Percentiles rank a stretch among this genome's conserved stretches.
Conservation (phyloP, 2,113 vertebrate species). For the Arizona elegans region DNA sequence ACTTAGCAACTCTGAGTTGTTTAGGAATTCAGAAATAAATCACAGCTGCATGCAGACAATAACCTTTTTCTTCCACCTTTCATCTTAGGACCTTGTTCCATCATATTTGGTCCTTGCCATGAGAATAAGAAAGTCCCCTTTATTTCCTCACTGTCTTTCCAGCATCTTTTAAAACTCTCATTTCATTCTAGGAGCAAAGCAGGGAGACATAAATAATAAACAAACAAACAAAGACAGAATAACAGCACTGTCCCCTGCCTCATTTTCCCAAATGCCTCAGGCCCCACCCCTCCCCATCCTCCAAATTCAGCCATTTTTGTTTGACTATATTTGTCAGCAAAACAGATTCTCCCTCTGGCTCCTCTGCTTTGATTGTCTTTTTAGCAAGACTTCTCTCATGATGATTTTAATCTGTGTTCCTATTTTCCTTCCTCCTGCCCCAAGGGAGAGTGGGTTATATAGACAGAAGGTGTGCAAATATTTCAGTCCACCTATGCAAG, state of each 20-base stretch:
- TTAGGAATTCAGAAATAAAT: background rate
- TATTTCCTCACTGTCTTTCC: background rate
- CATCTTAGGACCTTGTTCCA: background rate
- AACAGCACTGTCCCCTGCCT: background rate
- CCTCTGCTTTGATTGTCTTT: constrained; percentile 21
- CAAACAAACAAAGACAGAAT: background rate
- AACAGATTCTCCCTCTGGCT: constrained; percentile 19
- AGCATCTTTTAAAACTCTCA: background rate
- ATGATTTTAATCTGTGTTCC: constrained; percentile 16
- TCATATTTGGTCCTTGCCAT: background rate
- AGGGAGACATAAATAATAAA: background rate
- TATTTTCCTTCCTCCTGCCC: background rate
- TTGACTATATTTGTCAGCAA: constrained; percentile 1
- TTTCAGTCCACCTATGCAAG: background rate
- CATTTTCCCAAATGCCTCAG: background rate
- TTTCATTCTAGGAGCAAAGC: background rate
- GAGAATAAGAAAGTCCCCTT: too few relatives aligned
- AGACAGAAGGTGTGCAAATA: background rate
- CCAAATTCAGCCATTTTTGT: constrained; percentile 7
- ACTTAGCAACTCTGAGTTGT: background rate
- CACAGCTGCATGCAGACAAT: background rate
- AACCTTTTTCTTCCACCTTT: background rate
- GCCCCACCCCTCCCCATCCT: background rate
- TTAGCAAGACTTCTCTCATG: background rate
- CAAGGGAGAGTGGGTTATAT: background rate